A percentile compares a stretch with the other conserved stretches of the same genome.
These are phyloP conservation scores for Hylomyscus alleni DNA, from an alignment of 2,797 vertebrate genomes.

Conservation along the genomic window DNA sequence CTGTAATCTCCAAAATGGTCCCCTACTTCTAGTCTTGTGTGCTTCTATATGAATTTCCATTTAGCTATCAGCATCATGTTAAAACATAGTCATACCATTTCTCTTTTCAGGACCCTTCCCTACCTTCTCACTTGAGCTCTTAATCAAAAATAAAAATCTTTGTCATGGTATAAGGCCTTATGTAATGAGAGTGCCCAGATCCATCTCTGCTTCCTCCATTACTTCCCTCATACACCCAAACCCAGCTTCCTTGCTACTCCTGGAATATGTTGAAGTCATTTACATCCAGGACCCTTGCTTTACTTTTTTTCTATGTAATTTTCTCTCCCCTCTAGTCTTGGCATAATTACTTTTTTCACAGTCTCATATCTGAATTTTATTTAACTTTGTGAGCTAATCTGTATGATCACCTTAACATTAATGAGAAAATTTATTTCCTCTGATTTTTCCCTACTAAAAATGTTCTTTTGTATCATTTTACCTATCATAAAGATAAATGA, in stretches of 20 bases:
- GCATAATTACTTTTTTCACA: neutral
- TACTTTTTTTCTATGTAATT: neutral
- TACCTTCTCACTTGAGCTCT: neutral
- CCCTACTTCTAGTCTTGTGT: neutral
- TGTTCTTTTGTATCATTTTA: neutral
- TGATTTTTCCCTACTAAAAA: neutral
- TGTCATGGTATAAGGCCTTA: neutral
- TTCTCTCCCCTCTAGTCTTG: neutral
- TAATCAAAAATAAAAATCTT: neutral
- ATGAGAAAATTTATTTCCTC: neutral
- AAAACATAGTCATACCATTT: neutral
- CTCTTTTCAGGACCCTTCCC: neutral
- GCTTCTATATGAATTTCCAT: neutral
- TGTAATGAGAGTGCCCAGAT: fast-evolving
- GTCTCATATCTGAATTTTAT: neutral
- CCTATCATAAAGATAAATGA: neutral
- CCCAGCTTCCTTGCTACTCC: neutral
- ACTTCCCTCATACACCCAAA: neutral
- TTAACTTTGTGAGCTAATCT: neutral
- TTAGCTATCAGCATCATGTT: neutral
- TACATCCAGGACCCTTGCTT: neutral
- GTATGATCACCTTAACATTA: neutral
- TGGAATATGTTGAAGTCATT: neutral
- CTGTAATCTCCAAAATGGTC: neutral
- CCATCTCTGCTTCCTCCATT: neutral